Evolutionary conservation across 2,113 vertebrate species (phyloP), one percentile per base, ranked within the genome.

Genomic region (Mobula hypostoma): DNA sequence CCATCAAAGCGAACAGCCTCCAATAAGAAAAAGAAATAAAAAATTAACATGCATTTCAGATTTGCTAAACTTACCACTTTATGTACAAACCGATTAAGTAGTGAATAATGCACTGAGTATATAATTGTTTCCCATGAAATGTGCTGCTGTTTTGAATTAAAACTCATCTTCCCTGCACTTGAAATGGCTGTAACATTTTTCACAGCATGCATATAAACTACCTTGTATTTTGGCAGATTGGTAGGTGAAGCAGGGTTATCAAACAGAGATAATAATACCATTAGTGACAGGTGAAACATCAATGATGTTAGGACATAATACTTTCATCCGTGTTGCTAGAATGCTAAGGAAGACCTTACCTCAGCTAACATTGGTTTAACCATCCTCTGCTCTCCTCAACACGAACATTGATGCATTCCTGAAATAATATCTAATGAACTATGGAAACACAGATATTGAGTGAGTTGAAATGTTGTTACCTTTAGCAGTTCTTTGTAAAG

Each of bases 61-160:
- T 90, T 63, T 90, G 32, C n/a, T 66, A 32, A n/a, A 19, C 32
- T 68, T 90, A 66, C 61, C 77, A 79, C 77, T 15, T 79, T 36
- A 79, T 36, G n/a, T 68, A 17, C 61, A 90, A 68, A 32, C 15
- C 7, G 29, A 66, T 66, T 68, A 17, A 11, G 29, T 17, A 15
- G 77, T 36, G 29, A 90, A 36, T 32, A 66, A 68, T 66, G 29
- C 61, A 68, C 61, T 12, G 32, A 68, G 5, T 58, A 27, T 27
- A 61, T 87, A 27, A 29, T 61, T 61, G 83, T 56, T 87, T 87
- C 27, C 9, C 85, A 32, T 88, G 27, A 88, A 88, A 88, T n/a
- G 27, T 11, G 61, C 85, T 63, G n/a, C n/a, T 88, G 85, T 66
- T n/a, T 58, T 32, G 58, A 88, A 66, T 88, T 87, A 87, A 87